A percentile compares a stretch with the other conserved stretches of the same genome.
Evolutionary conservation across 2,113 vertebrate genomes (phyloP).

Genomic region (Myanophis thanlyinensis): DNA sequence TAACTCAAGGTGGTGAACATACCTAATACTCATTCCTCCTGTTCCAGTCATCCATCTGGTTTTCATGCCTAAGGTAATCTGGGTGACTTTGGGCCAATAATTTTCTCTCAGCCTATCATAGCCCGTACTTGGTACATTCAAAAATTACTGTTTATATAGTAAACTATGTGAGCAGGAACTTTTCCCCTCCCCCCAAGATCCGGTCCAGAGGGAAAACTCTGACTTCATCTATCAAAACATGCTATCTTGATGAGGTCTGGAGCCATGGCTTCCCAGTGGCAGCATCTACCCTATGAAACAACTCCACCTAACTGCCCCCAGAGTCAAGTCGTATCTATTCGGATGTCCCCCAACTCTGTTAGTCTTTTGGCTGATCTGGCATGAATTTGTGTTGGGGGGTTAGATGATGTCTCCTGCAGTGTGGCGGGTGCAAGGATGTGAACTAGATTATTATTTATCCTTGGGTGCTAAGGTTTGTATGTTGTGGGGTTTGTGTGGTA

Average conservation of each 20-base stretch:
- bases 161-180: background rate
- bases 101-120: background rate
- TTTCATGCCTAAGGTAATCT: background rate
- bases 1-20: background rate
- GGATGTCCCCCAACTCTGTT: background rate
- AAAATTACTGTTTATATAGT: background rate
- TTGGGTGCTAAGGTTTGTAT: background rate
- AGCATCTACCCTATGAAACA: background rate
- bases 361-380: background rate
- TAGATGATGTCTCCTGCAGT: background rate
- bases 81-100: background rate
- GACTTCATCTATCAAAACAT: background rate
- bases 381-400: background rate
- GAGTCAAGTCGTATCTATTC: background rate
- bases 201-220: background rate
- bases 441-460: background rate
- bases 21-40: background rate
- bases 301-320: background rate
- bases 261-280: background rate
- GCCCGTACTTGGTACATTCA: background rate
- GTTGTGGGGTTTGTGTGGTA: background rate
- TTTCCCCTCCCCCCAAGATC: background rate
- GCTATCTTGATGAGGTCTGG: background rate
- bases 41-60: background rate
- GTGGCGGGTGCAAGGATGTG: background rate